phyloP scores from a whole-genome alignment of 2,113 vertebrate genomes.

The Oreochromis tanganicae region DNA sequence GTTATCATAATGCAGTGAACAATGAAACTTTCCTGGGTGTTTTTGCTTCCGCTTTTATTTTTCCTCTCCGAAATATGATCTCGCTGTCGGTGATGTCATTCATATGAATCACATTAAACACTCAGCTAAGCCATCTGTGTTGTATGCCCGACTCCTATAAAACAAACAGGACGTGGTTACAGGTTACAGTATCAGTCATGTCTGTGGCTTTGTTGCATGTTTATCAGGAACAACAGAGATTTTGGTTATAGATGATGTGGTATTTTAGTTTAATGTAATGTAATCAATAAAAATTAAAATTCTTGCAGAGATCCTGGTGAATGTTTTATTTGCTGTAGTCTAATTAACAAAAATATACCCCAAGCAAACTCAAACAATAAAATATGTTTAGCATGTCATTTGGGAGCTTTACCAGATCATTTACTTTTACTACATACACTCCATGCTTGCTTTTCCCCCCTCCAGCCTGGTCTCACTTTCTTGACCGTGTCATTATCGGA shows the following conservation, averaged over 20 bases:
- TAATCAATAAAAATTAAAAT: not conserved
- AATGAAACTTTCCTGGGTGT: not conserved
- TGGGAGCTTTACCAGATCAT: slow-evolving; percentile 22
- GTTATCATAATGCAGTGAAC: not conserved
- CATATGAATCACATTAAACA: not conserved
- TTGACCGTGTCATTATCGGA: not conserved
- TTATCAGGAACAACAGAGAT: not conserved
- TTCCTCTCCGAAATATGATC: not conserved
- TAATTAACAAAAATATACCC: not conserved
- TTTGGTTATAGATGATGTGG: not conserved
- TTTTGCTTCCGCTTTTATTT: not conserved
- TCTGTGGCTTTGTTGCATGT: not conserved
- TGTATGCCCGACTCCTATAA: not conserved
- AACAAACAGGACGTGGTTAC: not conserved
- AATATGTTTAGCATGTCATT: not conserved
- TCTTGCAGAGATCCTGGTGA: not conserved
- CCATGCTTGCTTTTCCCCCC: not conserved
- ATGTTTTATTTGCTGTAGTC: not conserved
- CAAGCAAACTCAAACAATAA: not conserved
- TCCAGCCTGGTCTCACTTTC: not conserved
- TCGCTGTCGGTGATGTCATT: not conserved
- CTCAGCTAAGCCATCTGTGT: not conserved
- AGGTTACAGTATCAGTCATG: not conserved
- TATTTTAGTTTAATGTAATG: not conserved
- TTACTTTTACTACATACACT: slow-evolving; percentile 31